Evolutionary conservation across 30 jellyfish, hydroid and myxozoan species (phyloP).

Genomic region (Chironex yamaguchii): DNA sequence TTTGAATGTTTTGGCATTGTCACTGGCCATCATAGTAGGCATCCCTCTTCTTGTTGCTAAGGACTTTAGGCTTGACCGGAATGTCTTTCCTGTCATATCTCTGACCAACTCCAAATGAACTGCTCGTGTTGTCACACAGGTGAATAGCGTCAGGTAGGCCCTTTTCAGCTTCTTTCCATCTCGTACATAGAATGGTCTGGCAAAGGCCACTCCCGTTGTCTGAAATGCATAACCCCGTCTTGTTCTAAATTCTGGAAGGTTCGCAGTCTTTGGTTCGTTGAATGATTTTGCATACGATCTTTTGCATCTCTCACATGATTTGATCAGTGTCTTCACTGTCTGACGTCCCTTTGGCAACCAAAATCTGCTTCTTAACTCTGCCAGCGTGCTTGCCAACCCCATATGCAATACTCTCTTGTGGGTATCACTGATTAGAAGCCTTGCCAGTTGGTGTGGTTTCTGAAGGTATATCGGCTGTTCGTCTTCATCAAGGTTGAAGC

Average conservation of each 20-base stretch:
- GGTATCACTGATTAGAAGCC: conserved; percentile 14
- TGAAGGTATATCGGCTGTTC: conserved; percentile 47
- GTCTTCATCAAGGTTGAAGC: conserved; percentile 44
- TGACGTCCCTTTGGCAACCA: conserved; percentile 52
- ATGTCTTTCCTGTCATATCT: conserved; percentile 18
- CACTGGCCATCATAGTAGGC: conserved; percentile 51
- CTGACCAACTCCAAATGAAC: conserved; percentile 42
- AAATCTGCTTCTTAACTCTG: not conserved
- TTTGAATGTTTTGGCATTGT: conserved; percentile 61
- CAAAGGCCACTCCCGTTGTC: conserved; percentile 54
- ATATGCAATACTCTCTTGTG: conserved; percentile 58
- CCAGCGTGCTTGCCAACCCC: conserved; percentile 60
- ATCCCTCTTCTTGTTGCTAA: conserved; percentile 72
- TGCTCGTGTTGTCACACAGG: conserved; percentile 72
- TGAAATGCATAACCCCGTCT: conserved; percentile 23
- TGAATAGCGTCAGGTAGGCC: conserved; percentile 37
- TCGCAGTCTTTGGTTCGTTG: conserved; percentile 20
- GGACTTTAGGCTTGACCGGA: conserved; percentile 33
- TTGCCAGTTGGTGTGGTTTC: conserved; percentile 1
- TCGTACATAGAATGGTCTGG: conserved; percentile 22
- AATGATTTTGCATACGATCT: conserved; percentile 42
- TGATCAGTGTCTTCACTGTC: not conserved
- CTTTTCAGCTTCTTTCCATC: conserved; percentile 24
- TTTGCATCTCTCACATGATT: conserved; percentile 41
- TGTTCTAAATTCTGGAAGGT: conserved; percentile 42